Evolutionary conservation across 2,797 vertebrate species (phyloP).

Genomic region (Neomorphus geoffroyi): DNA sequence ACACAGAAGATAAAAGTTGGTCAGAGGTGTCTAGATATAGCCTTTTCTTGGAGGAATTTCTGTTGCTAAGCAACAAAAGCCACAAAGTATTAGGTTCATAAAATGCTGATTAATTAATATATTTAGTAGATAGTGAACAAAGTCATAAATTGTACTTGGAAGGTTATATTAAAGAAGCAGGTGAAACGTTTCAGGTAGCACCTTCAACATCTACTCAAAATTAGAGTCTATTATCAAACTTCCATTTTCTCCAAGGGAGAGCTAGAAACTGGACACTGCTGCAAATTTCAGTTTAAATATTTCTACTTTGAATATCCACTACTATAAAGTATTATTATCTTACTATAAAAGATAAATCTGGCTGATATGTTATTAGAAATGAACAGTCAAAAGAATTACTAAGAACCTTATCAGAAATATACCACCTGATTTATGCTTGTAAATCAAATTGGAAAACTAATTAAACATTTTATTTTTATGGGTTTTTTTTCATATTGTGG

Average conservation of each 20-base stretch:
- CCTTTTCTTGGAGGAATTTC: neutral
- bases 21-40: neutral
- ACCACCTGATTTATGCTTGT: neutral
- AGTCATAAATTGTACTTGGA: constrained; percentile 1
- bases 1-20: neutral
- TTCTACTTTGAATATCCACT: neutral
- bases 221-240: neutral
- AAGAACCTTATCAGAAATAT: neutral
- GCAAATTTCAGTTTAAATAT: neutral
- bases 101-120: constrained; percentile 47
- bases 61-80: constrained; percentile 44
- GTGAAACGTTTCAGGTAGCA: neutral
- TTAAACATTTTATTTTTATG: neutral
- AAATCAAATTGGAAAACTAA: neutral
- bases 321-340: neutral
- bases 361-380: neutral
- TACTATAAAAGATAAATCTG: neutral
- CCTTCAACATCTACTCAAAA: neutral
- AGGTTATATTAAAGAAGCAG: neutral
- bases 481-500: neutral
- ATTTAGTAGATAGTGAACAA: constrained; percentile 8
- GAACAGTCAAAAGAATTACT: neutral
- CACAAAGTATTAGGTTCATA: neutral
- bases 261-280: neutral
- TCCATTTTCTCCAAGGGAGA: neutral